phyloP scores from a whole-genome alignment of 2,113 vertebrate genomes.

The Tetraodon nigroviridis region DNA sequence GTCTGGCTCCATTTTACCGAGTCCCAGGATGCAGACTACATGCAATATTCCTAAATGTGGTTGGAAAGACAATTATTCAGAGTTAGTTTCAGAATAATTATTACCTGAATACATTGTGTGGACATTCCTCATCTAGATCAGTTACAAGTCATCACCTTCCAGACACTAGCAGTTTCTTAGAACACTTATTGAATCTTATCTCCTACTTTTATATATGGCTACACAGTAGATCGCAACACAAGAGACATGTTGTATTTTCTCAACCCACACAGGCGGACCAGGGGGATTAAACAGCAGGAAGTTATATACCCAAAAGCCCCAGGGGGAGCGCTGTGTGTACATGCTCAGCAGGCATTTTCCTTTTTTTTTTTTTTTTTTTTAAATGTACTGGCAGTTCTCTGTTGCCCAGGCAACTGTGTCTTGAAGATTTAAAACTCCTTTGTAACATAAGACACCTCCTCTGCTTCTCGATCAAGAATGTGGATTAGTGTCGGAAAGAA shows the following conservation, averaged over 20 bases:
- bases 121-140: no score
- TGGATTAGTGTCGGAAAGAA: conserved; percentile 52
- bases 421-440: conserved; percentile 66
- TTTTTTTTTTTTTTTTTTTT: conserved; percentile 12
- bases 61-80: no score
- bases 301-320: conserved; percentile 49
- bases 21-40: no score
- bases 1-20: no score
- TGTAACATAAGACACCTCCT: conserved; percentile 53
- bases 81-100: no score
- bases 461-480: conserved; percentile 54
- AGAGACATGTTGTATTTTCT: conserved; percentile 19
- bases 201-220: background rate
- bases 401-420: conserved; percentile 73
- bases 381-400: conserved; percentile 43
- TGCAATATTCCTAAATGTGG: no score
- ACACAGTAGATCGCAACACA: background rate
- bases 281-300: conserved; percentile 52
- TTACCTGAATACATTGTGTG: no score
- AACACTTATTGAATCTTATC: no score
- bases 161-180: no score
- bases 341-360: conserved; percentile 28
- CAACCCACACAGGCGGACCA: conserved; percentile 35
- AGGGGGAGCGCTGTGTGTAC: conserved; percentile 51
- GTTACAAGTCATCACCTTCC: no score